These are phyloP conservation scores for Coendou prehensilis DNA, from an alignment of 2,797 vertebrate genomes.

Conservation along the genomic window DNA sequence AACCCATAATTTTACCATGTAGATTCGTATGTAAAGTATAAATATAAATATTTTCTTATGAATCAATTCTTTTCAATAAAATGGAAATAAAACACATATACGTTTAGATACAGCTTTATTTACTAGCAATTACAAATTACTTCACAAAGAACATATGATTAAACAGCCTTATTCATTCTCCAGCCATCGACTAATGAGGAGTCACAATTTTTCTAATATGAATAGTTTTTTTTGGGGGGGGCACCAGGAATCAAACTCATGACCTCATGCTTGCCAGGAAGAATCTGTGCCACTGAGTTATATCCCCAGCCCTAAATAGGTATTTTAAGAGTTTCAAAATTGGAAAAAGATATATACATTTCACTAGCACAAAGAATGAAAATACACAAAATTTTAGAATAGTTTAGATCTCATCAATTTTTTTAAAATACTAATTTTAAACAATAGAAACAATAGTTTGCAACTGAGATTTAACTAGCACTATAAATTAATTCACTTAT, in stretches of 20 bases:
- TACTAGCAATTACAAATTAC: background rate
- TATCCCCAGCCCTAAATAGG: too few relatives aligned
- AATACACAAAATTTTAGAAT: background rate
- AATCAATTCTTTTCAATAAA: background rate
- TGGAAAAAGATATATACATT: background rate
- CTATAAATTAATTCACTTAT: constrained; percentile 60
- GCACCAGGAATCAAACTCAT: too few relatives aligned
- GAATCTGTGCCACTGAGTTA: too few relatives aligned
- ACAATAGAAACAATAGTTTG: background rate
- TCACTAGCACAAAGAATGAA: background rate
- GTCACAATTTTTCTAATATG: background rate
- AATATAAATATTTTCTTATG: background rate
- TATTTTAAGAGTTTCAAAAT: background rate
- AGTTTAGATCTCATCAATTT: background rate
- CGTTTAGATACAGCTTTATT: background rate
- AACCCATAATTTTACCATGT: too few relatives aligned
- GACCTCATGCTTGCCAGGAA: too few relatives aligned
- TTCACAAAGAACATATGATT: background rate
- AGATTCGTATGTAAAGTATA: background rate
- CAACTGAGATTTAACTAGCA: background rate
- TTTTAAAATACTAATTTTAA: constrained; percentile 25
- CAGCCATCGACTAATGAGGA: background rate
- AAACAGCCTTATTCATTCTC: background rate
- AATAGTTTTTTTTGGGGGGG: background rate
- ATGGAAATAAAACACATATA: background rate